Evolutionary conservation across 2,113 vertebrate genomes (phyloP).

Genomic region (Epinephelus fuscoguttatus): DNA sequence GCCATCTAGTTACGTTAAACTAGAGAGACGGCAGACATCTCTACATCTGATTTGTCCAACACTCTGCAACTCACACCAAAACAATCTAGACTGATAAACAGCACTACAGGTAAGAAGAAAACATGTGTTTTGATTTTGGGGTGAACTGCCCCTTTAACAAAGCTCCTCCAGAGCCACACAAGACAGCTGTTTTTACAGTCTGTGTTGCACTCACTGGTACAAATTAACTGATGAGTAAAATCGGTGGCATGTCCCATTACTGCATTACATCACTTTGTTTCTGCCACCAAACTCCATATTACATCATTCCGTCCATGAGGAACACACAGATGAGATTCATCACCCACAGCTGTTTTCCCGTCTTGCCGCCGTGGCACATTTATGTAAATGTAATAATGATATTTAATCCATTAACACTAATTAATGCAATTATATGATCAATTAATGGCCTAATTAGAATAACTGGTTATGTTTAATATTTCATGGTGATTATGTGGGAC

Average conservation of each 20-base stretch:
- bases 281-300: neutral
- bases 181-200: neutral
- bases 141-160: no score
- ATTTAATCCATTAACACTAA: constrained; percentile 57
- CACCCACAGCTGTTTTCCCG: constrained; percentile 5
- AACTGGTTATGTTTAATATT: constrained; percentile 38
- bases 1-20: no score
- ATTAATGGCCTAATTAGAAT: constrained; percentile 60
- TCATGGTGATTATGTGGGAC: constrained; percentile 39
- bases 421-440: constrained; percentile 52
- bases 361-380: constrained; percentile 21
- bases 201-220: neutral
- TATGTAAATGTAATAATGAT: constrained; percentile 29
- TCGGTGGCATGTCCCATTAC: neutral
- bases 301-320: neutral
- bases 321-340: constrained; percentile 5
- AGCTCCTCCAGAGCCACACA: no score
- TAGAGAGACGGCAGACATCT: no score
- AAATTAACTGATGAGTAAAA: neutral
- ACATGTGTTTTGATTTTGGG: no score
- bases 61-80: no score
- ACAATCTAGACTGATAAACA: no score
- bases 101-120: no score
- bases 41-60: no score
- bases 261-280: neutral